Percentiles rank a stretch among this genome's conserved stretches.
Evolutionary conservation across 2,888 invertebrate species (phyloP).

Genomic region (Hoplodrina ambigua): DNA sequence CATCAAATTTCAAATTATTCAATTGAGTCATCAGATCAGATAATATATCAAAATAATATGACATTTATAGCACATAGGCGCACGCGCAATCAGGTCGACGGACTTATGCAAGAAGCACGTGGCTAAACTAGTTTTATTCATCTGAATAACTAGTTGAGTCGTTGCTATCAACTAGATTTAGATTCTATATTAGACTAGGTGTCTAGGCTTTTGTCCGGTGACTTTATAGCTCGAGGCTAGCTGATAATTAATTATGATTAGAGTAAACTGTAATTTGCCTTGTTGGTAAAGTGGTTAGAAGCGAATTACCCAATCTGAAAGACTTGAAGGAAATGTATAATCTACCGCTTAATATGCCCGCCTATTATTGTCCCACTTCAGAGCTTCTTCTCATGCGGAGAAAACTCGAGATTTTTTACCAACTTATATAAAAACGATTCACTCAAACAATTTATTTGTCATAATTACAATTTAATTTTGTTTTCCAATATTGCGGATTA

Average conservation of each 20-base stretch:
- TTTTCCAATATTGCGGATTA: conserved; percentile 34
- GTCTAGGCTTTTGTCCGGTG: not conserved
- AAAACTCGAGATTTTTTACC: too few relatives aligned
- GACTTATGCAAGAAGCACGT: conserved; percentile 55
- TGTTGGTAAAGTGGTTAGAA: too few relatives aligned
- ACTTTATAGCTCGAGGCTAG: not conserved
- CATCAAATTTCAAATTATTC: conserved; percentile 4
- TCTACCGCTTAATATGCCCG: too few relatives aligned
- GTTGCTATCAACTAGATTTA: conserved; percentile 24
- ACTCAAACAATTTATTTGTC: conserved; percentile 12
- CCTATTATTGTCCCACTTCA: too few relatives aligned
- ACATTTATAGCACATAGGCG: conserved; percentile 50
- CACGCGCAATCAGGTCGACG: conserved; percentile 38
- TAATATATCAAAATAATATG: conserved; percentile 56
- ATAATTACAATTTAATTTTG: conserved; percentile 23
- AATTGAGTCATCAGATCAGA: conserved; percentile 28
- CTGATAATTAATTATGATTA: not conserved
- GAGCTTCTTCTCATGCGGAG: too few relatives aligned
- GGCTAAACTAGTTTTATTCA: conserved; percentile 49
- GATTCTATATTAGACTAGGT: conserved; percentile 6
- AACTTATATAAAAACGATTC: too few relatives aligned
- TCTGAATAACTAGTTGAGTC: conserved; percentile 33
- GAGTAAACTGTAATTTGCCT: too few relatives aligned
- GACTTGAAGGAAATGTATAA: too few relatives aligned
- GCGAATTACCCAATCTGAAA: too few relatives aligned